These are phyloP conservation scores for Orbicella faveolata DNA, from an alignment of 64 coral and sea anemone species.

Conservation along the genomic window DNA sequence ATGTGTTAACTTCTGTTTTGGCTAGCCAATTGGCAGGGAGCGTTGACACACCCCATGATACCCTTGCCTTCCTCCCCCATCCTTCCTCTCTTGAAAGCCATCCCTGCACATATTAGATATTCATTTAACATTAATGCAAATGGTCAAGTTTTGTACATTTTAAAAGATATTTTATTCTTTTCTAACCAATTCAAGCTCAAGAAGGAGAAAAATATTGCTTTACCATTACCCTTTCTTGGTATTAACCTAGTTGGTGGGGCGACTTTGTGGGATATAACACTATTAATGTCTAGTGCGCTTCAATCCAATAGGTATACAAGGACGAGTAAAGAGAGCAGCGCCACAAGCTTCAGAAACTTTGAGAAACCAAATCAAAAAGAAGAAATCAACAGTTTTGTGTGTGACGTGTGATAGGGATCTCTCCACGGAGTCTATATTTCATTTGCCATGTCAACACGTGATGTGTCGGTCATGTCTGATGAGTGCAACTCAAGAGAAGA, in stretches of 20 bases:
- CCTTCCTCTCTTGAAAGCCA: no score
- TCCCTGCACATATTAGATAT: no score
- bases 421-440: constrained; percentile 4
- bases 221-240: not conserved
- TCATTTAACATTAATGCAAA: no score
- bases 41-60: no score
- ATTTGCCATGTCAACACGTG: constrained; percentile 48
- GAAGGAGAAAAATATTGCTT: no score
- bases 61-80: no score
- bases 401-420: constrained; percentile 13
- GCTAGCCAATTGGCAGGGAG: no score
- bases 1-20: no score
- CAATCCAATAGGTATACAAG: constrained; percentile 3
- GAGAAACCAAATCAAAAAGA: not conserved
- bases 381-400: constrained; percentile 30
- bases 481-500: not conserved
- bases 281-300: not conserved
- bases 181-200: no score
- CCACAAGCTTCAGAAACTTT: not conserved
- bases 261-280: not conserved
- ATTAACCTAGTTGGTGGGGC: not conserved
- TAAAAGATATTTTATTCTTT: no score
- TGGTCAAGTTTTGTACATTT: no score
- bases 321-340: not conserved
- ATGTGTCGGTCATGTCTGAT: constrained; percentile 49